A percentile compares a stretch with the other conserved stretches of the same genome.
phyloP scores from a whole-genome alignment of 2,888 invertebrate species.

The Cistogaster globosa region DNA sequence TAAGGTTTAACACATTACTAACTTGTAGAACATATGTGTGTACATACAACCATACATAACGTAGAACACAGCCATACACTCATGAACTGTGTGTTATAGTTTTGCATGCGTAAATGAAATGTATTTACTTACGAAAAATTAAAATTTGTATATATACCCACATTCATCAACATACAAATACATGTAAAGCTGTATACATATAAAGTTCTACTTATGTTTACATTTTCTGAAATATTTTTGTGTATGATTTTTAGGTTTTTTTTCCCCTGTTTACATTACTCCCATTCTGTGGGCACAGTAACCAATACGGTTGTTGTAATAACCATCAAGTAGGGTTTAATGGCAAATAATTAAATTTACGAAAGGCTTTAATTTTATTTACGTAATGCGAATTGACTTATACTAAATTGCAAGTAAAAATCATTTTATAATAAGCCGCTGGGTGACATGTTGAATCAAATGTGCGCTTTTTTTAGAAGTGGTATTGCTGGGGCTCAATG shows the following conservation, averaged over 20 bases:
- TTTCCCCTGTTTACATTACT: slow-evolving; percentile 22
- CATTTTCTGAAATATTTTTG: slow-evolving; percentile 12
- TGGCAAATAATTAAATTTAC: slow-evolving; percentile 21
- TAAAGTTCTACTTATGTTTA: not conserved
- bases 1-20: slow-evolving; percentile 47
- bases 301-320: slow-evolving; percentile 1
- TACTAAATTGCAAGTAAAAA: not conserved
- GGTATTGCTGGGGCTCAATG: no score
- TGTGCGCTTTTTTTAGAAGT: no score
- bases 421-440: not conserved
- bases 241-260: slow-evolving; percentile 4
- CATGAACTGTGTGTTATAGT: not conserved
- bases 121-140: not conserved
- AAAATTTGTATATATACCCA: not conserved
- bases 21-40: not conserved
- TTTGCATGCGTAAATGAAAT: not conserved
- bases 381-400: no score
- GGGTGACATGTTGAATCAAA: no score
- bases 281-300: slow-evolving; percentile 3
- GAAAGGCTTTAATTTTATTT: not conserved
- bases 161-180: not conserved
- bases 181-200: not conserved
- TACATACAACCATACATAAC: not conserved
- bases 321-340: slow-evolving; percentile 15
- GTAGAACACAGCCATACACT: not conserved